Conservation (phyloP, 2,797 vertebrate species). For the Chiloscyllium punctatum region DNA sequence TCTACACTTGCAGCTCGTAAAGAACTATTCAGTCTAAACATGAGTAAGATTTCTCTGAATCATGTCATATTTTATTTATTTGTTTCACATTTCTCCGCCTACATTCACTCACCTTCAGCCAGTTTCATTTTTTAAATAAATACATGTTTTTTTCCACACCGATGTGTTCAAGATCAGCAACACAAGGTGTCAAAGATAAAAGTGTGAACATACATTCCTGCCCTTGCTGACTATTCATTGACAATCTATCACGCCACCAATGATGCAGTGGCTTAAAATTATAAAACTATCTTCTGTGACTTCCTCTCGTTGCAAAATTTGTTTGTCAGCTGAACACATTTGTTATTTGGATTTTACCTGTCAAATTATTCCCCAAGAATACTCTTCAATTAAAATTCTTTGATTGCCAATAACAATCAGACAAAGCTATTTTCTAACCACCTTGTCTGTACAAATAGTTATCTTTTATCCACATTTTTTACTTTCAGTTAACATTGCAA, state of each 20-base stretch:
- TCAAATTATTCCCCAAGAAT: not conserved
- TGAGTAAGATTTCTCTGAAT: not conserved
- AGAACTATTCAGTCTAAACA: not conserved
- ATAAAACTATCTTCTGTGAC: not conserved
- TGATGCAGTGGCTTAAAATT: not conserved
- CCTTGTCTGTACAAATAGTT: not conserved
- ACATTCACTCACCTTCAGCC: not conserved
- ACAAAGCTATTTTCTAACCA: not conserved
- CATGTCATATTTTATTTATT: not conserved
- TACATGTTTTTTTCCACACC: not conserved
- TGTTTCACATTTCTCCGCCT: not conserved
- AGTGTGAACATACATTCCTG: not conserved
- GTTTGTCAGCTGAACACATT: not conserved
- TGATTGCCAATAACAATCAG: not conserved
- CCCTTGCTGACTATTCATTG: not conserved
- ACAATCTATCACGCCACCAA: not conserved
- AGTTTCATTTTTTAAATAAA: not conserved
- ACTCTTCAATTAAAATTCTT: not conserved
- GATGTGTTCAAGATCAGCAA: not conserved
- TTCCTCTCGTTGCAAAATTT: not conserved
- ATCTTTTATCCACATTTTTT: not conserved
- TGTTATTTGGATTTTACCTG: not conserved
- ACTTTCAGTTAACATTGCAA: not conserved
- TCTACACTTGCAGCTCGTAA: not conserved
- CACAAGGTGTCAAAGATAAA: not conserved